phyloP scores from a whole-genome alignment of 2,113 vertebrate genomes.

The Orthonyx spaldingii region DNA sequence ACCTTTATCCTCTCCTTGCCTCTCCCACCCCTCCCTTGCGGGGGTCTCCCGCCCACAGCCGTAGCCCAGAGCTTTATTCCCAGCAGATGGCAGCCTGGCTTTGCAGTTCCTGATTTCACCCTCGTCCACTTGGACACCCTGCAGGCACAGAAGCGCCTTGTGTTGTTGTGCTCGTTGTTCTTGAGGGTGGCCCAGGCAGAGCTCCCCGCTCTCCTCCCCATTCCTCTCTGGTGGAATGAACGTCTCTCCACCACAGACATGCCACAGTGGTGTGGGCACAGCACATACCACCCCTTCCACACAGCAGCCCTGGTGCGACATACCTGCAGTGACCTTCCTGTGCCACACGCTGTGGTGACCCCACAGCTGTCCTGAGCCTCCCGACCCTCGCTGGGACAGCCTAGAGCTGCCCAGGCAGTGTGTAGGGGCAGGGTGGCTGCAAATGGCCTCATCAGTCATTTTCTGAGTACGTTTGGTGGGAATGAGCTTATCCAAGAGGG shows the following conservation, averaged over 20 bases:
- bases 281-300: not conserved
- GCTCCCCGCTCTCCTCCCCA: not conserved
- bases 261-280: no score
- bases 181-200: accelerated
- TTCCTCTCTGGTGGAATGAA: accelerated
- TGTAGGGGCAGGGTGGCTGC: not conserved
- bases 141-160: accelerated
- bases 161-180: not conserved
- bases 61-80: not conserved
- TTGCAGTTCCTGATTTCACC: not conserved
- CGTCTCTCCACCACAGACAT: accelerated
- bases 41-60: accelerated
- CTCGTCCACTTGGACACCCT: accelerated
- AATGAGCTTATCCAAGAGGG: not conserved
- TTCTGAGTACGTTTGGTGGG: not conserved
- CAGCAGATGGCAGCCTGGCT: not conserved
- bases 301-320: no score
- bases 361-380: no score
- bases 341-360: not conserved
- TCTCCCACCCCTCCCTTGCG: accelerated
- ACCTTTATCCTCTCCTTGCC: not conserved
- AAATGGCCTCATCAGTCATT: not conserved
- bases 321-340: not conserved
- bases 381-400: accelerated
- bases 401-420: not conserved